Percentiles rank a stretch among this genome's conserved stretches.
phyloP scores from a whole-genome alignment of 2,797 vertebrate genomes.

The Eurystomus glaucurus region DNA sequence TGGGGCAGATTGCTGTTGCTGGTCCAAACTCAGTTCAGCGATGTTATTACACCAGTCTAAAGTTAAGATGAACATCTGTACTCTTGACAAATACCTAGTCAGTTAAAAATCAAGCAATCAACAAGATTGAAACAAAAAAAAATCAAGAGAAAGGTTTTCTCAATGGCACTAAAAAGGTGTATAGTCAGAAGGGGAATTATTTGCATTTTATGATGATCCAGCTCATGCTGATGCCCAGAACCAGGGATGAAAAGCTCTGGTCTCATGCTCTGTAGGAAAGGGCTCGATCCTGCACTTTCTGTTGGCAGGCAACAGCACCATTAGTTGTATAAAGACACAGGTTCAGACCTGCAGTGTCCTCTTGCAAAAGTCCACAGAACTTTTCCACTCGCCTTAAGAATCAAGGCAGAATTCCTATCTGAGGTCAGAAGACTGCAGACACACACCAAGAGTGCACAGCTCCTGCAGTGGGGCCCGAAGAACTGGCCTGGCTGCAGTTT shows the following conservation, averaged over 20 bases:
- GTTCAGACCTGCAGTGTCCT: not conserved
- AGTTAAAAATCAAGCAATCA: not conserved
- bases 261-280: not conserved
- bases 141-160: not conserved
- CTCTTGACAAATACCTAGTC: not conserved
- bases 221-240: not conserved
- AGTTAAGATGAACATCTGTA: not conserved
- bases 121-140: not conserved
- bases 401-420: not conserved
- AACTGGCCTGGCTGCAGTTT: not conserved
- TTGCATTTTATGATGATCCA: not conserved
- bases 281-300: not conserved
- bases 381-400: not conserved
- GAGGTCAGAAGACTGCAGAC: not conserved
- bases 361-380: not conserved
- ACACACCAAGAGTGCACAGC: not conserved
- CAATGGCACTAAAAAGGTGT: not conserved
- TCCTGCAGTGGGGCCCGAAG: not conserved
- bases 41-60: not conserved
- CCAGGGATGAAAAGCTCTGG: not conserved
- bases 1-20: not conserved
- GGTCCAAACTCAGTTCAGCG: not conserved
- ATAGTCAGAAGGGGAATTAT: not conserved
- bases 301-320: not conserved
- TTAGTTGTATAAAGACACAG: not conserved